Conservation (phyloP, 2,797 vertebrate species). For the Aeoliscus strigatus region DNA sequence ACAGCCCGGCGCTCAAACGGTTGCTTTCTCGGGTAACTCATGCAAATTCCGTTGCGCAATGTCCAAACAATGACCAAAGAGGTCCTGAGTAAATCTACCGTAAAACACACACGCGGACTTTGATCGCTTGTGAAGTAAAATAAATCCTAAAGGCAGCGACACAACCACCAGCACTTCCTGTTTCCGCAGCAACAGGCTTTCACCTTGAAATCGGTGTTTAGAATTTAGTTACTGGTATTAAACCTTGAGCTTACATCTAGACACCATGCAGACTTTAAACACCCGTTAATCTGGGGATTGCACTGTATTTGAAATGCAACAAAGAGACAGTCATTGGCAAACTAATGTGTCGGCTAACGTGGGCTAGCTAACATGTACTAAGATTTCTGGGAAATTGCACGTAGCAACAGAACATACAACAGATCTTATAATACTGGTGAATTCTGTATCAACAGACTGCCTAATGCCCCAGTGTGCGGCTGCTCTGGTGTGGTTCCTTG, state of each 20-base stretch:
- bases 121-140: constrained; percentile 22
- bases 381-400: not conserved
- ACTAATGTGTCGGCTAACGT: constrained; percentile 21
- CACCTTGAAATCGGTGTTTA: no score
- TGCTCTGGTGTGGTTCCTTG: not conserved
- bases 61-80: not conserved
- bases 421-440: rapidly evolving
- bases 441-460: rapidly evolving
- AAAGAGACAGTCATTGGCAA: constrained; percentile 15
- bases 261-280: not conserved
- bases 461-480: rapidly evolving
- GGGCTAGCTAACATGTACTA: constrained; percentile 7
- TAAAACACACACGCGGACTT: constrained; percentile 29
- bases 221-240: not conserved
- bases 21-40: not conserved
- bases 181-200: constrained; percentile 5
- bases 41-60: not conserved
- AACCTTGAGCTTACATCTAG: rapidly evolving
- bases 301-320: constrained; percentile 14
- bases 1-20: not conserved
- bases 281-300: not conserved
- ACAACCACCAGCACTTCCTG: constrained; percentile 12
- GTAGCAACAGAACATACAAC: not conserved
- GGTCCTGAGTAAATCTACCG: not conserved
- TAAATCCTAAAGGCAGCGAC: not conserved